Base-by-base conservation (phyloP, 92 coral and sea anemone species). In the Porites rus region DNA sequence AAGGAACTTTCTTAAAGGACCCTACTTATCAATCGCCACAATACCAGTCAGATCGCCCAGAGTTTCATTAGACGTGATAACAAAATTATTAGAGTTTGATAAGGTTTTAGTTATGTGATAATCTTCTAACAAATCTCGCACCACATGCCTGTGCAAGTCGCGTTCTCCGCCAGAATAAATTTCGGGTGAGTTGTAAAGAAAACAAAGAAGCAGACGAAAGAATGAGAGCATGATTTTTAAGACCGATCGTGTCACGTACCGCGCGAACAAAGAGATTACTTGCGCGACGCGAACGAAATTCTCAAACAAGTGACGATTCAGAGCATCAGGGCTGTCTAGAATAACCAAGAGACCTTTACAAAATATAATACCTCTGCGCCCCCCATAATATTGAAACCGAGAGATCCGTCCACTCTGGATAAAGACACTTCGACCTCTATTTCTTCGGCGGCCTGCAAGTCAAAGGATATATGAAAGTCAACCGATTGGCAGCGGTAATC, bases 351-450 rank as follows among this genome's bases (percentile, higher is more conserved):
- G 7, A 38, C 6, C 46, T 4, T 38, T 38, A 4, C 46, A 38
- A 38, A 38, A 38, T 38, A 38, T 38, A 38, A 20, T 83, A 83
- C 87, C 87, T 83, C 87, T n/a, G 79, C n/a, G n/a, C 98, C 98
- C 19, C 99, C 99, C 93, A 96, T 93, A 64, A 97, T 97, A 88
- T 97, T 97, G 72, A 97, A 92, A 17, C 99, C 99, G 28, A 97
- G 88, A 24, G 95, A 92, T 14, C 98, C 99, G 52, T 93, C 96
- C 17, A 81, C 88, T 2, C 98, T 96, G 24, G 87, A 93, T 24
- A 97, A 92, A 25, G 88, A 77, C 12, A 97, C 94, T 75, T 93
- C 95, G 18, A 97, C 96, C 76, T 97, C 96, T 81, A 86, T 95
- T 54, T 96, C 96, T 64, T 93, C 97, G 68, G 94, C 94, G 28